Evolutionary conservation across 2,797 vertebrate species (phyloP).

Genomic region (Oryzias dopingdopingensis): DNA sequence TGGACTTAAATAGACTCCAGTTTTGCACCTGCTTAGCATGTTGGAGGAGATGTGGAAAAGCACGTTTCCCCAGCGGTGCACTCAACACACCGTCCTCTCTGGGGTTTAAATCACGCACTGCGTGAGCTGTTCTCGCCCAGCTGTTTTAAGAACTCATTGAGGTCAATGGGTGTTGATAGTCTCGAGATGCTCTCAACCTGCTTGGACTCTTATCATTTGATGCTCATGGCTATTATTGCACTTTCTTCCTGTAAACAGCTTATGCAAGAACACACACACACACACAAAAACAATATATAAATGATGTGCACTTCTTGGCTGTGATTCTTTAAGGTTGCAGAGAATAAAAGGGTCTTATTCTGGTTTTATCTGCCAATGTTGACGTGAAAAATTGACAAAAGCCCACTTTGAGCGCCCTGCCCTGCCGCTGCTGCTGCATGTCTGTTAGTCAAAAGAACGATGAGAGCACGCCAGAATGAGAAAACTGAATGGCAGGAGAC

Average conservation of each 20-base stretch:
- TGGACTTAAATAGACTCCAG: background rate
- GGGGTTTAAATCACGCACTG: background rate
- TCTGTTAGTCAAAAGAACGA: slow-evolving; percentile 45
- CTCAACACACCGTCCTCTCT: background rate
- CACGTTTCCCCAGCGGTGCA: background rate
- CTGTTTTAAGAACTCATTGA: background rate
- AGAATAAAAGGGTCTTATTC: slow-evolving; percentile 45
- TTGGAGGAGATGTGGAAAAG: background rate
- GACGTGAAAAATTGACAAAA: slow-evolving; percentile 49
- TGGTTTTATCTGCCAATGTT: slow-evolving; percentile 38
- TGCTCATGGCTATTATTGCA: background rate
- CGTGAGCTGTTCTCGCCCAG: too few species aligned
- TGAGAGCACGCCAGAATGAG: slow-evolving; percentile 62
- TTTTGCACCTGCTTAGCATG: background rate
- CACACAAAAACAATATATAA: slow-evolving; percentile 1
- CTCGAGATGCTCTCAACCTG: background rate
- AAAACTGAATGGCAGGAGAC: slow-evolving; percentile 57
- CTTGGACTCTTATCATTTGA: background rate
- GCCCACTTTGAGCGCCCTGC: slow-evolving; percentile 33
- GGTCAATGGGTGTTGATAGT: background rate
- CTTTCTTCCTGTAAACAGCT: slow-evolving; percentile 32
- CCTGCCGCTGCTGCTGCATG: slow-evolving; percentile 3
- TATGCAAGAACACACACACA: slow-evolving; percentile 45
- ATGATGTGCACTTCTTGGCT: slow-evolving; percentile 13
- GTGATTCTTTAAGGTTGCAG: slow-evolving; percentile 26